These are phyloP conservation scores for Prionace glauca DNA, from an alignment of 2,797 vertebrate genomes.

Conservation along the genomic window DNA sequence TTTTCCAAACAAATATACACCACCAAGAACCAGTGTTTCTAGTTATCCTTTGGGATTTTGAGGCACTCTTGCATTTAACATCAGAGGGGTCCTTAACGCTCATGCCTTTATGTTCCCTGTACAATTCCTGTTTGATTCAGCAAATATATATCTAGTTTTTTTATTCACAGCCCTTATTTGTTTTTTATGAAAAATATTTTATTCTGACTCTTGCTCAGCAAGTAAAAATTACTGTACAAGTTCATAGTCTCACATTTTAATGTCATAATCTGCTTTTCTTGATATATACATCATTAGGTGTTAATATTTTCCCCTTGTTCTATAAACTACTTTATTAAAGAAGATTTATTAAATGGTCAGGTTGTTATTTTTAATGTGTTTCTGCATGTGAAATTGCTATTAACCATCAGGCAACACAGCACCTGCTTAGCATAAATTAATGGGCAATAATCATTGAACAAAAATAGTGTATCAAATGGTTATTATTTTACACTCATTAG, in stretches of 20 bases:
- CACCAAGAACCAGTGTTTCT: no score
- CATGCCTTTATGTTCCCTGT: not conserved
- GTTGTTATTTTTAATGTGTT: not conserved
- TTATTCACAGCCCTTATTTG: not conserved
- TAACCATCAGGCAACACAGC: not conserved
- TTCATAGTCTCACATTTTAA: not conserved
- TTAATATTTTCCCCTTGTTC: not conserved
- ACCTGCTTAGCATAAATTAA: conserved; percentile 6
- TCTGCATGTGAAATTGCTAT: not conserved
- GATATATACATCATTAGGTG: not conserved
- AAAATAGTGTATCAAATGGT: conserved; percentile 15
- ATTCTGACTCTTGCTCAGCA: not conserved
- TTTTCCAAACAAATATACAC: no score
- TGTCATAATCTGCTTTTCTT: not conserved
- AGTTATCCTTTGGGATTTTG: no score
- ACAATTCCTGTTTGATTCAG: not conserved
- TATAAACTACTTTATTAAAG: not conserved
- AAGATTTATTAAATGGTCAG: not conserved
- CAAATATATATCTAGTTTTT: not conserved
- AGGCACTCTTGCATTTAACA: no score
- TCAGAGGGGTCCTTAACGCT: no score
- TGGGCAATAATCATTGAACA: not conserved
- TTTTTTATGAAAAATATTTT: not conserved
- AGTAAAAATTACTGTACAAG: not conserved
- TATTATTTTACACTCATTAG: conserved; percentile 26